These are phyloP conservation scores for Paracentrotus lividus DNA, from an alignment of 53 echinoderm and acorn worm genomes.

Conservation along the genomic window DNA sequence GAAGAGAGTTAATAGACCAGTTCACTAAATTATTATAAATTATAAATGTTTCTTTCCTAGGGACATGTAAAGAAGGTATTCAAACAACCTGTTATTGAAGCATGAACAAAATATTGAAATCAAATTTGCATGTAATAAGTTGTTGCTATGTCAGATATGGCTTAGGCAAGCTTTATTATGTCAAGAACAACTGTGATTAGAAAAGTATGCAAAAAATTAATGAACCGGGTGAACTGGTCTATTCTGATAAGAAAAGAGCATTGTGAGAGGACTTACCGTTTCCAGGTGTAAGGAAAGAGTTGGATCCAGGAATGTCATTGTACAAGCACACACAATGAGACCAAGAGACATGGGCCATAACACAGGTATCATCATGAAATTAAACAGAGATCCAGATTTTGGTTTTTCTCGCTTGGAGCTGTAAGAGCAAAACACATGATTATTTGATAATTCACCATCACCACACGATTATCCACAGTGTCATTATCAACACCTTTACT, in stretches of 20 bases:
- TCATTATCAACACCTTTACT: background rate
- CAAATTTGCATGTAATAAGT: too few species aligned
- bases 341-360: conserved; percentile 71
- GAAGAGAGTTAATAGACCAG: background rate
- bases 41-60: too few species aligned
- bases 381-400: conserved; percentile 71
- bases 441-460: background rate
- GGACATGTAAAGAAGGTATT: too few species aligned
- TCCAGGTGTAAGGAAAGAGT: conserved; percentile 78
- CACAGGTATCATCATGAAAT: conserved; percentile 77
- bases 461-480: background rate
- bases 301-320: conserved; percentile 78
- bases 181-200: too few species aligned
- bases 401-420: conserved; percentile 50
- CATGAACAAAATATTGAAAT: too few species aligned
- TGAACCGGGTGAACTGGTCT: too few species aligned
- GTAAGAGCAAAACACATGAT: background rate
- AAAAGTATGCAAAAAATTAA: too few species aligned
- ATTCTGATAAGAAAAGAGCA: background rate
- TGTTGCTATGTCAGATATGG: too few species aligned
- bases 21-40: too few species aligned
- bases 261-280: conserved; percentile 45
- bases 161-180: too few species aligned
- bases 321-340: conserved; percentile 34
- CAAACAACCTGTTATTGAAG: too few species aligned